Base-by-base conservation (phyloP, 2,797 vertebrate species). In the Diglossa cyanea region DNA sequence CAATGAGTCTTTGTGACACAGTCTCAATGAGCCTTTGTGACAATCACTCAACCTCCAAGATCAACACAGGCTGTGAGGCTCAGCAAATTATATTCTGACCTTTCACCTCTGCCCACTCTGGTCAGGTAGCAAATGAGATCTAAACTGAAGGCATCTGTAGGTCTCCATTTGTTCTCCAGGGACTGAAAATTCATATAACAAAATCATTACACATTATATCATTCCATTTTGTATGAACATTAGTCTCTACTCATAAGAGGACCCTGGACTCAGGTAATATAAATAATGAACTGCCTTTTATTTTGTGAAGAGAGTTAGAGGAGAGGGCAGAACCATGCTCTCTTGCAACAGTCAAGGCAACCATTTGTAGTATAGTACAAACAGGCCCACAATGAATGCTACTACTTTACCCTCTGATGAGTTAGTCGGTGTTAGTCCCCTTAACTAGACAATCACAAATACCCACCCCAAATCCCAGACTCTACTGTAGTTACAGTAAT, bases 231-330 rank as follows among this genome's bases (percentile, higher is more conserved):
- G 95, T 93, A 94, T 74, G 95, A 97, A 96, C 94, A 97, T 97
- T 96, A 97, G 89, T 96, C 92, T 96, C 88, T 89, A 77, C 88
- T 96, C 86, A 48, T 96, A 96, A 97, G 95, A 96, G 94, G 94
- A 95, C 97, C 88, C 94, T 96, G 92, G 95, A 97, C 90, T 97
- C 97, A 91, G 95, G 93, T 96, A 96, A 96, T 96, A 95, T 96
- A 97, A 97, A 97, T 97, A 97, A 97, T 95, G 95, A 97, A 96
- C 97, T 96, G 96, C 94, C 31, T 79, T 94, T 96, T 97, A 83
- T 94, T 97, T 97, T 94, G 93, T 95, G 89, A 85, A 60, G 66
- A 70, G 82, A 96, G 60, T 51, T 63, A 65, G 73, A 95, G 77
- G 68, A 72, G 90, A 96, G 90, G 90, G 78, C 24, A 87, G 84